phyloP scores from a whole-genome alignment of 2,888 invertebrate genomes.

The Pegoplata infirma region DNA sequence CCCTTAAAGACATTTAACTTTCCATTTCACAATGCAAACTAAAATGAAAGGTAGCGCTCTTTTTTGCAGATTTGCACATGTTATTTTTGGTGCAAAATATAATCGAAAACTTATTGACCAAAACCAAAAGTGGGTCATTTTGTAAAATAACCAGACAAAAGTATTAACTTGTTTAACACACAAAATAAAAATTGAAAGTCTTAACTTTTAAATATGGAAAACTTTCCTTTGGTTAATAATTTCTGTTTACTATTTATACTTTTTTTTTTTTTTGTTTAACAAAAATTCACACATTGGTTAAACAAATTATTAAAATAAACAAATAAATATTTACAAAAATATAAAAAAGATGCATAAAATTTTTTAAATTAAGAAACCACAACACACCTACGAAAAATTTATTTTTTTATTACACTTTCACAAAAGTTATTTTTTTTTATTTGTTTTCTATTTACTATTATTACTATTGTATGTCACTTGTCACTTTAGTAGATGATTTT shows the following conservation, averaged over 20 bases:
- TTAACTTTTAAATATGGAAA: not conserved
- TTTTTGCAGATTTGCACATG: not conserved
- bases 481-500: conserved; percentile 8
- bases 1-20: conserved; percentile 2
- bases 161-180: not conserved
- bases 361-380: not conserved
- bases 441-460: too few relatives aligned
- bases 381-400: conserved; percentile 34
- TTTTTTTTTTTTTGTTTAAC: too few relatives aligned
- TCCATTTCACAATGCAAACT: conserved; percentile 23
- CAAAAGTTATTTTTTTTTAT: conserved; percentile 18
- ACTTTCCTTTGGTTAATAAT: conserved; percentile 34
- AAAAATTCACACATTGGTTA: conserved; percentile 22
- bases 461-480: conserved; percentile 19
- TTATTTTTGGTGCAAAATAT: conserved; percentile 5
- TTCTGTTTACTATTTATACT: not conserved
- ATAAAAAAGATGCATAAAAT: not conserved
- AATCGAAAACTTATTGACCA: not conserved
- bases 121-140: conserved; percentile 36
- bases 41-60: not conserved
- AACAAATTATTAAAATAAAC: not conserved
- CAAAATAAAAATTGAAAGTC: conserved; percentile 26
- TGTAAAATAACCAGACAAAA: not conserved
- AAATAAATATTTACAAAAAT: not conserved
- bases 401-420: conserved; percentile 46